Evolutionary conservation across 92 coral and sea anemone species (phyloP).

Genomic region (Zoanthus solanderi): DNA sequence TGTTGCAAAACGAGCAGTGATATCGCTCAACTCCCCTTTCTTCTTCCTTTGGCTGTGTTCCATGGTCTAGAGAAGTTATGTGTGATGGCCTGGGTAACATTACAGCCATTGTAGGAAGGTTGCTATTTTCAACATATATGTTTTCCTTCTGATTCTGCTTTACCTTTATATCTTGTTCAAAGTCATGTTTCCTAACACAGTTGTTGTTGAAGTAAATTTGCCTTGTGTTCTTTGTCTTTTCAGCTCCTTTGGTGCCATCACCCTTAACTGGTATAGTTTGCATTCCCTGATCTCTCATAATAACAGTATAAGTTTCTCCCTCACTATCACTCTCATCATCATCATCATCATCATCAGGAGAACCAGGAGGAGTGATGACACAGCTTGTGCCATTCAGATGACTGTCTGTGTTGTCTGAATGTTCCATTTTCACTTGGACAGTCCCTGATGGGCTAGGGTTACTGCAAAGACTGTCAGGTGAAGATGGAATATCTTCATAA

Average conservation of each 20-base stretch:
- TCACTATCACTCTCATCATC: constrained; percentile 69
- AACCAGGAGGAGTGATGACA: constrained; percentile 91
- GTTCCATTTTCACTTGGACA: constrained; percentile 72
- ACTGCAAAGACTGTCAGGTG: constrained; percentile 64
- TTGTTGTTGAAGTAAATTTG: constrained; percentile 47
- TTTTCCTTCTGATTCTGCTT: constrained; percentile 30
- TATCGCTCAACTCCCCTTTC: constrained; percentile 71
- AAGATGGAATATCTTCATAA: constrained; percentile 52
- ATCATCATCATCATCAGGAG: constrained; percentile 78
- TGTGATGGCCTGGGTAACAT: constrained; percentile 38
- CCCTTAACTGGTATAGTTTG: constrained; percentile 74
- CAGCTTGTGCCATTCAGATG: constrained; percentile 81
- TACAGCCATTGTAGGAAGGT: constrained; percentile 46
- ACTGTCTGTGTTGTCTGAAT: constrained; percentile 47
- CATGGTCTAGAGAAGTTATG: constrained; percentile 5
- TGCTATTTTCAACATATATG: constrained; percentile 33
- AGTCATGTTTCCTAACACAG: constrained; percentile 46
- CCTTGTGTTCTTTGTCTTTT: constrained; percentile 43
- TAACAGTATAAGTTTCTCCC: constrained; percentile 78
- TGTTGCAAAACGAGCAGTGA: constrained; percentile 83
- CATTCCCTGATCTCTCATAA: constrained; percentile 86
- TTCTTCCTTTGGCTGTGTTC: constrained; percentile 8
- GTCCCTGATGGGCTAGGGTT: constrained; percentile 67
- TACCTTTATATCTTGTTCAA: neutral
- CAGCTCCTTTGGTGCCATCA: constrained; percentile 40